Evolutionary conservation across 37 sponge, comb jelly and placozoan species (phyloP).

Genomic region (Bolinopsis microptera): DNA sequence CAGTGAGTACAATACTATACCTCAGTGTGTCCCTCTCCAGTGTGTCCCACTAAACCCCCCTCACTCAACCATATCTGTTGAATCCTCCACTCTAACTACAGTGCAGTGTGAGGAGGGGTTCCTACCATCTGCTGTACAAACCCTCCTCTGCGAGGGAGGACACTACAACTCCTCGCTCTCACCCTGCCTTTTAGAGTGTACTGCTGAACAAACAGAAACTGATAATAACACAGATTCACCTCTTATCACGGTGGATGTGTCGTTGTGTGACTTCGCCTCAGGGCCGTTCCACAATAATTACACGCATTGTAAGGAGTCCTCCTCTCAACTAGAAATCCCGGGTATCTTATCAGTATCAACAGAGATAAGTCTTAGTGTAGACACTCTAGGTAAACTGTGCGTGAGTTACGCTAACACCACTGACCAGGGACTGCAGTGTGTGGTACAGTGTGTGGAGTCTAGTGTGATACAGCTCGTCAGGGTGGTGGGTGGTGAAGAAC

Average conservation of each 20-base stretch:
- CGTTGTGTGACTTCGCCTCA: not conserved
- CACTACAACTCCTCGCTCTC: not conserved
- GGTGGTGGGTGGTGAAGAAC: not conserved
- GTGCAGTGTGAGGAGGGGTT: not conserved
- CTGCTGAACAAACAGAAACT: not conserved
- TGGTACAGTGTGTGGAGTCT: not conserved
- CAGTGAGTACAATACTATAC: not conserved
- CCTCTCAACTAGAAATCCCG: not conserved
- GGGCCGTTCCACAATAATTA: not conserved
- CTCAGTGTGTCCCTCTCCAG: not conserved
- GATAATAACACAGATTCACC: not conserved
- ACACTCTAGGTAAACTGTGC: not conserved
- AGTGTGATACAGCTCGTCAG: not conserved
- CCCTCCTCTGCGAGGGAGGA: not conserved
- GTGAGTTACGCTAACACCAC: not conserved
- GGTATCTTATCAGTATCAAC: not conserved
- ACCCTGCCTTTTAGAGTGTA: not conserved
- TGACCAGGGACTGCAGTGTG: not conserved
- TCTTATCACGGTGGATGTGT: not conserved
- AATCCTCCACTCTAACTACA: not conserved
- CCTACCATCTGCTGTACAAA: not conserved
- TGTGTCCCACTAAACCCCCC: not conserved
- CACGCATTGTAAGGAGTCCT: not conserved
- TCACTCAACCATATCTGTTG: not conserved
- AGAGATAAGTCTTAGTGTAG: not conserved